A percentile compares a stretch with the other conserved stretches of the same genome.
Evolutionary conservation across 2,888 invertebrate genomes (phyloP).

Genomic region (Athalia rosae): DNA sequence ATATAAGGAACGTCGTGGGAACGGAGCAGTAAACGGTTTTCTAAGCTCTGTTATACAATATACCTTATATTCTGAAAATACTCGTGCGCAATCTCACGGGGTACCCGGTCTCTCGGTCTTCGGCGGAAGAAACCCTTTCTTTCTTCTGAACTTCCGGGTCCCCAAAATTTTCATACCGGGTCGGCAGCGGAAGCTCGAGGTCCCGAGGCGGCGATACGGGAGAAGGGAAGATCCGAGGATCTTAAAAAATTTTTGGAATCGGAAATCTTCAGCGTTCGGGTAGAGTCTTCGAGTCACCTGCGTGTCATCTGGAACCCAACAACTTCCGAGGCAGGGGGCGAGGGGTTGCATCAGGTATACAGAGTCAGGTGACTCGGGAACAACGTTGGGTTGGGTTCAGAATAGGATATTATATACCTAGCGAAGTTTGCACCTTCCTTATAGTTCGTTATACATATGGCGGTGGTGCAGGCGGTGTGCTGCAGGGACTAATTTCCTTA

Average conservation of each 20-base stretch:
- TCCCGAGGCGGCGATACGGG: neutral
- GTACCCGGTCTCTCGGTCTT: neutral
- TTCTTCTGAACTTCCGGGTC: neutral
- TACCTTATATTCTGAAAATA: too few species aligned
- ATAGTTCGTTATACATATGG: neutral
- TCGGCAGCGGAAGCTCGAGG: neutral
- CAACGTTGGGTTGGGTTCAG: neutral
- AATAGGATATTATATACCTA: neutral
- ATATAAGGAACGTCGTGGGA: constrained; percentile 37
- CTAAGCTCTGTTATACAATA: constrained; percentile 34
- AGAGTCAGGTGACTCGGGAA: neutral
- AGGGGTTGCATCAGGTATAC: constrained; percentile 17
- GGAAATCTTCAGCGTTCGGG: neutral
- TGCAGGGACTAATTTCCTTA: constrained; percentile 50
- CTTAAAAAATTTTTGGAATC: neutral
- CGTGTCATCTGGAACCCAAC: constrained; percentile 8
- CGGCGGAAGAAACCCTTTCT: constrained; percentile 3
- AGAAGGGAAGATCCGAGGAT: neutral
- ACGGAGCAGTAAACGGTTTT: constrained; percentile 40
- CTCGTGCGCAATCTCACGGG: too few species aligned
- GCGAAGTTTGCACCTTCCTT: constrained; percentile 12
- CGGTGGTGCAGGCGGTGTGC: neutral
- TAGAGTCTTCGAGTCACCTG: neutral
- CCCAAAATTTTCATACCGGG: neutral
- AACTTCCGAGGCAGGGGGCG: neutral